Evolutionary conservation across 1,140 invertebrate species (phyloP), one percentile per base, ranked within the genome.

Genomic region (Ips nitidus): DNA sequence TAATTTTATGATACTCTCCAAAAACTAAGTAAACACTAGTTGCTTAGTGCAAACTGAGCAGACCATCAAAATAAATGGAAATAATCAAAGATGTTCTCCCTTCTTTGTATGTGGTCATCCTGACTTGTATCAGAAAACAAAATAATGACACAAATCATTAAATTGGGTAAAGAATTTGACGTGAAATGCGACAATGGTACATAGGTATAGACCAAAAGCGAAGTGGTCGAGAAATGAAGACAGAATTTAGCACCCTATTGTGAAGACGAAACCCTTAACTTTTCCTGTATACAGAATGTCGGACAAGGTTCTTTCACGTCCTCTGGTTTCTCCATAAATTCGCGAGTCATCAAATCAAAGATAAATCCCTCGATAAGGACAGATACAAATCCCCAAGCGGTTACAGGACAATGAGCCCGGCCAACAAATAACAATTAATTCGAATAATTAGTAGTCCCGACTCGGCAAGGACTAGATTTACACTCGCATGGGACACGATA

Each of bases 371-470:
- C 57, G 56, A 68, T 68, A 68, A 68, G 66, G 66, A 60, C 57
- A 60, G 57, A 68, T 60, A 68, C 66, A 68, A 68, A 68, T 68
- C 66, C 66, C 47, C 57, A 22, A 40, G 40, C 39, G 66, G 42
- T 6, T 42, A 60, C 66, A 68, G 66, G 45, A 68, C 57, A 68
- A 68, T 68, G 66, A 59, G 71, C 70, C 65, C 68, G 40, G 58
- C 53, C n/a, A 71, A 67, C 69, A 74, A 79, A 78, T 74, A 79
- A 78, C 78, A 76, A 79, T 79, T 79, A 78, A 79, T 79, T 78
- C 76, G 66, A 73, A 74, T 75, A 78, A 79, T 79, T 80, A 79
- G 78, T 78, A 80, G 78, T 79, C 78, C 66, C 53, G 37, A 68
- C 74, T 71, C 69, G 73, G 62, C 72, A 50, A 52, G 65, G 73